Conservation (phyloP, 2,113 vertebrate species). For the Pavo muticus region DNA sequence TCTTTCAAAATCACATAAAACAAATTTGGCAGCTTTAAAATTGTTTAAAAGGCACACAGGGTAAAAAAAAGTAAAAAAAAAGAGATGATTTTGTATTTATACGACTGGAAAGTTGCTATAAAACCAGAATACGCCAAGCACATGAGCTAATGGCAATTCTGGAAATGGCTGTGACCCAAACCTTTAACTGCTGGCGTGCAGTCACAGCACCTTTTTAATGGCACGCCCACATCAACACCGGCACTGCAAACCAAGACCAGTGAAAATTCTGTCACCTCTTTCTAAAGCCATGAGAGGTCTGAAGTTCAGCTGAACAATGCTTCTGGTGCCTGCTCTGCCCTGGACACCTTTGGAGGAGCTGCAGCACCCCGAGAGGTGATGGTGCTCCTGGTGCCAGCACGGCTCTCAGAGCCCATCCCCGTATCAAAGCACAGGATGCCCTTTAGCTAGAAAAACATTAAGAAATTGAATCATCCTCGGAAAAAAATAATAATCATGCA, state of each 20-base stretch:
- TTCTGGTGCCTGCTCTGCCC: neutral
- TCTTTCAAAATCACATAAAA: conserved; percentile 21
- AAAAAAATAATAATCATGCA: neutral
- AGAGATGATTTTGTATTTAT: conserved; percentile 42
- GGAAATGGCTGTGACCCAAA: conserved; percentile 39
- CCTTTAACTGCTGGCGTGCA: conserved; percentile 31
- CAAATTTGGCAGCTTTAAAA: conserved; percentile 23
- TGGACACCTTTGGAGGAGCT: neutral
- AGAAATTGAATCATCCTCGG: conserved; percentile 46
- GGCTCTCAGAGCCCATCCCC: neutral
- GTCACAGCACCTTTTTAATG: conserved; percentile 33
- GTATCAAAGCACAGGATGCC: conserved; percentile 61
- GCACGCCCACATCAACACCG: neutral
- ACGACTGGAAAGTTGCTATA: conserved; percentile 57
- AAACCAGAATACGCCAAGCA: conserved; percentile 25
- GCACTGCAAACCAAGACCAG: neutral
- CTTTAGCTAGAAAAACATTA: conserved; percentile 65
- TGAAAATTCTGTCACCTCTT: neutral
- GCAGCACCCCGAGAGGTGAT: neutral
- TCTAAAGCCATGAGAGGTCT: conserved; percentile 13
- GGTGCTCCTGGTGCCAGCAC: conserved; percentile 11
- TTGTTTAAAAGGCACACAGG: neutral
- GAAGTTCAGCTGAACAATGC: conserved; percentile 5
- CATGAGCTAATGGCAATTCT: conserved; percentile 48
- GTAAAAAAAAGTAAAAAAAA: neutral